Base-by-base conservation (phyloP, 1,140 invertebrate genomes). In the Lucilia cuprina region DNA sequence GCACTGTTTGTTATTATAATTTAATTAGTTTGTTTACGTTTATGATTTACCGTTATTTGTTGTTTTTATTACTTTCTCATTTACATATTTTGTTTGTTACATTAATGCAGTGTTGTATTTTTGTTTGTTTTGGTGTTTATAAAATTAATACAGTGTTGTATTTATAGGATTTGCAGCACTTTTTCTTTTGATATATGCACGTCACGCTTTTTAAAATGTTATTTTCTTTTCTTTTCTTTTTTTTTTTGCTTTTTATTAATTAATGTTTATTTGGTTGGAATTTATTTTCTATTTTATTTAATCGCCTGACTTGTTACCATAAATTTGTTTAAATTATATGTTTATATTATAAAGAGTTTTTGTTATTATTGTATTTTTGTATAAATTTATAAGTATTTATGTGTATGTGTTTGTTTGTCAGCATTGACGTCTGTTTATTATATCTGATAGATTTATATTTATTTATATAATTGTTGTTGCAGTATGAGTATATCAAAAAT, bases 281-380 rank as follows among this genome's bases (percentile, higher is more conserved):
- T 82, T 82, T 25, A 13, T 47, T 47, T 78, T 78, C 14, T 30
- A 30, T 30, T 75, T 34, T 41, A 41, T 78, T 41, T 21, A 80
- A 41, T 80, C 77, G 77, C 77, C 49, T 80, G 77, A 80, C 77
- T 80, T 49, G 41, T 12, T 49, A 50, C 13, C 77, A 80, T 49
- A 80, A 80, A 80, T 80, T 47, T 19, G 55, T 60, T 55, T n/a
- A 13, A 55, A n/a, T 49, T 55, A 55, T 55, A 17, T 55, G 4
- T 55, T 55, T 12, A 17, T 14, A 19, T 65, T n/a, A 65, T 65
- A 19, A 17, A n/a, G 8, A 70, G 10, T 9, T 70, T 70, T 70
- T 60, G 13, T 70, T 19, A 19, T 70, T 25, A 30, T 30, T 30
- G 25, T 30, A 2, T 30, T 30, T 30, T 30, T 30, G 25, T 30